Evolutionary conservation across 2,888 invertebrate genomes (phyloP).

Genomic region (Athrips mouffetella): DNA sequence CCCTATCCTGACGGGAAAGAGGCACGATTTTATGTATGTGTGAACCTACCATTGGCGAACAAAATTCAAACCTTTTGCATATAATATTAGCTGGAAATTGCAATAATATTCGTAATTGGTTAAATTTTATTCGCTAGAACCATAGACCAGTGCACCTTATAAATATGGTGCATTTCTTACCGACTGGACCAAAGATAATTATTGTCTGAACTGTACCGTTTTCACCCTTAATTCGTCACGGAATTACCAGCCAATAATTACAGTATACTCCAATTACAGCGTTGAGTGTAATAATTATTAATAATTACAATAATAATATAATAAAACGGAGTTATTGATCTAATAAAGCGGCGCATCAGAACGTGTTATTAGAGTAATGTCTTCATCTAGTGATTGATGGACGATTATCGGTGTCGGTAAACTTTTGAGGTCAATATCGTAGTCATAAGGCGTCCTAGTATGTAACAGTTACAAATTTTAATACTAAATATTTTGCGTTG

Average conservation of each 20-base stretch:
- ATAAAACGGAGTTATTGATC: constrained; percentile 51
- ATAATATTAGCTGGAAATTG: no score
- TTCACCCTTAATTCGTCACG: neutral
- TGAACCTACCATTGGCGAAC: no score
- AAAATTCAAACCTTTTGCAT: no score
- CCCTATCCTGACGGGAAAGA: no score
- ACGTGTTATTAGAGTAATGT: constrained; percentile 59
- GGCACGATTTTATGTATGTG: no score
- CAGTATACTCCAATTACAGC: constrained; percentile 8
- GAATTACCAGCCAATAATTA: neutral
- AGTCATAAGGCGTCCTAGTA: neutral
- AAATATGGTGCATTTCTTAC: no score
- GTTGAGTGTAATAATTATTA: constrained; percentile 25
- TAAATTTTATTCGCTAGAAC: no score
- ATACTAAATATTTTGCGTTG: no score
- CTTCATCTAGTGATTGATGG: constrained; percentile 60
- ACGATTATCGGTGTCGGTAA: constrained; percentile 41
- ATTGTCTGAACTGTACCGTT: neutral
- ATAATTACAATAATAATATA: constrained; percentile 42
- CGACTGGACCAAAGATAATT: neutral
- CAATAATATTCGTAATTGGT: no score
- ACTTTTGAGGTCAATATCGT: constrained; percentile 30
- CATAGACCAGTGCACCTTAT: no score
- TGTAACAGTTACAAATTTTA: neutral
- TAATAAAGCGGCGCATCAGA: constrained; percentile 59